These are phyloP conservation scores for Epizoanthus rinbou DNA, from an alignment of 92 coral and sea anemone genomes.

Conservation along the genomic window DNA sequence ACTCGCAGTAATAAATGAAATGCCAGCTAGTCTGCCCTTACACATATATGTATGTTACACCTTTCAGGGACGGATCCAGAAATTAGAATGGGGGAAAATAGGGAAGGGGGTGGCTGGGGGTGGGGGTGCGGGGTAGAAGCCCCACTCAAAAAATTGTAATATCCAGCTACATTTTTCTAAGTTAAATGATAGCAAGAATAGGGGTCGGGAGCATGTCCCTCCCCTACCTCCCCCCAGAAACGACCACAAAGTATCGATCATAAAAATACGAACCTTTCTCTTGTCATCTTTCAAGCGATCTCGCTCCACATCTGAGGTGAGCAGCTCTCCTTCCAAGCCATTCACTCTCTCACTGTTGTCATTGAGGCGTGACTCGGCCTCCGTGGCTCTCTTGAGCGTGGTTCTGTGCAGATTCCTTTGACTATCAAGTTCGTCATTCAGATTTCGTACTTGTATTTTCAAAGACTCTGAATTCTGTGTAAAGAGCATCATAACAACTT, in stretches of 20 bases:
- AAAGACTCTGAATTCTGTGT: conserved; percentile 82
- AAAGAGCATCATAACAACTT: conserved; percentile 1
- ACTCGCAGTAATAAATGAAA: too few species aligned
- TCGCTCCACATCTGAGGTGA: conserved; percentile 96
- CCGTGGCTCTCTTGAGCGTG: conserved; percentile 89
- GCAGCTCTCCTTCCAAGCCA: conserved; percentile 92
- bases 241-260: not conserved
- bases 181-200: too few species aligned
- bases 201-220: too few species aligned
- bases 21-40: too few species aligned
- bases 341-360: conserved; percentile 85
- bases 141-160: too few species aligned
- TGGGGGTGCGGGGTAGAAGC: too few species aligned
- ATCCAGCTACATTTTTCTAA: too few species aligned
- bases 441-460: conserved; percentile 74
- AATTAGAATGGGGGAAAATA: too few species aligned
- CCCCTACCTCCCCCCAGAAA: not conserved
- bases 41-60: too few species aligned
- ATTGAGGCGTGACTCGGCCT: conserved; percentile 89
- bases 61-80: too few species aligned
- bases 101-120: too few species aligned
- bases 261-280: conserved; percentile 67
- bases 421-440: conserved; percentile 91
- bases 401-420: conserved; percentile 93
- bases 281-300: conserved; percentile 90